phyloP scores from a whole-genome alignment of 2,888 invertebrate species.

The Coelinius sp. region DNA sequence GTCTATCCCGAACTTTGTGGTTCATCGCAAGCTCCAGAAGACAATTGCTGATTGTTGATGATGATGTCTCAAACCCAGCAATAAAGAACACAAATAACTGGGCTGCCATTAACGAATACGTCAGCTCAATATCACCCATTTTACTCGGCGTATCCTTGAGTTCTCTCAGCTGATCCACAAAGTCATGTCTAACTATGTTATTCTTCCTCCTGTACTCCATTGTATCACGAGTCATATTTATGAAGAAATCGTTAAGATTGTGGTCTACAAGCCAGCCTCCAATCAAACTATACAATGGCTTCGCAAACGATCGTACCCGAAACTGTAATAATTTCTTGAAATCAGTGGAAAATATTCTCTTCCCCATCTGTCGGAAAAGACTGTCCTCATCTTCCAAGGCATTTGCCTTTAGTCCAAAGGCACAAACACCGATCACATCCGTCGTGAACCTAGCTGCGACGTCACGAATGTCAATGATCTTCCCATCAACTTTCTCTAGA shows the following conservation, averaged over 20 bases:
- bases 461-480: slow-evolving; percentile 57
- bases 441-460: slow-evolving; percentile 68
- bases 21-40: slow-evolving; percentile 69
- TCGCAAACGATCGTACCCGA: no score
- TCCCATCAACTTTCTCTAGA: not conserved
- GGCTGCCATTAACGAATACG: slow-evolving; percentile 63
- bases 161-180: slow-evolving; percentile 68
- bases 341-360: slow-evolving; percentile 5
- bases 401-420: slow-evolving; percentile 70
- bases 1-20: slow-evolving; percentile 65
- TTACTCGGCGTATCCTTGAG: slow-evolving; percentile 55
- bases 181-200: slow-evolving; percentile 68
- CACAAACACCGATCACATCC: slow-evolving; percentile 71
- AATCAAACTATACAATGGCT: slow-evolving; percentile 47
- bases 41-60: slow-evolving; percentile 68
- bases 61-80: slow-evolving; percentile 72
- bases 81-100: slow-evolving; percentile 70
- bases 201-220: slow-evolving; percentile 66
- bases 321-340: no score
- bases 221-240: slow-evolving; percentile 59
- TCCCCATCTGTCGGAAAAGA: slow-evolving; percentile 67
- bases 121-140: slow-evolving; percentile 58
- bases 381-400: slow-evolving; percentile 63
- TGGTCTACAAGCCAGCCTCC: slow-evolving; percentile 45
- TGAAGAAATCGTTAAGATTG: slow-evolving; percentile 60